A percentile compares a stretch with the other conserved stretches of the same genome.
These are phyloP conservation scores for Acleris cristana DNA, from an alignment of 2,888 invertebrate species.

Conservation along the genomic window DNA sequence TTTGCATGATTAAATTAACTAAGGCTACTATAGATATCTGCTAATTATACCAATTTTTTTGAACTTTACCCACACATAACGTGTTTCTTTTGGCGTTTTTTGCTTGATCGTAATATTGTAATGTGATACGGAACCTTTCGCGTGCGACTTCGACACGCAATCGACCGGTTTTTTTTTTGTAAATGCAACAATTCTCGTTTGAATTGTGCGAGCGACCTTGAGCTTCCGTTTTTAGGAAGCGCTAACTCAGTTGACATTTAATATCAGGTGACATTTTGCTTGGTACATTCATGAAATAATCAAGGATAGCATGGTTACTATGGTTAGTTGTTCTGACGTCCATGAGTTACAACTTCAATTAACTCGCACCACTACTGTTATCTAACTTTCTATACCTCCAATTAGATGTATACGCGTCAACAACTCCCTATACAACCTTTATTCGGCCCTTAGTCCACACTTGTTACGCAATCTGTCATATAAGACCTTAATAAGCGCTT, in stretches of 20 bases:
- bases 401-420: not conserved
- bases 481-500: constrained; percentile 22
- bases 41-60: no score
- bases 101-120: no score
- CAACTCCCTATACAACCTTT: not conserved
- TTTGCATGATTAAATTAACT: no score
- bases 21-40: no score
- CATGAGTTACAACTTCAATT: not conserved
- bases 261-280: not conserved
- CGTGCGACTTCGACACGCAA: no score
- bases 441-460: constrained; percentile 17
- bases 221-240: constrained; percentile 13
- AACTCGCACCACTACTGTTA: no score
- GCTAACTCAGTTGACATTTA: not conserved
- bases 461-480: constrained; percentile 30
- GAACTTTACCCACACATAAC: no score
- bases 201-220: constrained; percentile 16
- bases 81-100: no score
- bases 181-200: constrained; percentile 8
- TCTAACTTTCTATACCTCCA: not conserved
- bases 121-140: no score
- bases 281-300: not conserved
- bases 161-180: constrained; percentile 23
- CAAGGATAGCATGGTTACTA: not conserved
- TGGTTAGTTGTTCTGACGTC: not conserved